A percentile compares a stretch with the other conserved stretches of the same genome.
Evolutionary conservation across 2,797 vertebrate genomes (phyloP).

Genomic region (Sibirionetta formosa): DNA sequence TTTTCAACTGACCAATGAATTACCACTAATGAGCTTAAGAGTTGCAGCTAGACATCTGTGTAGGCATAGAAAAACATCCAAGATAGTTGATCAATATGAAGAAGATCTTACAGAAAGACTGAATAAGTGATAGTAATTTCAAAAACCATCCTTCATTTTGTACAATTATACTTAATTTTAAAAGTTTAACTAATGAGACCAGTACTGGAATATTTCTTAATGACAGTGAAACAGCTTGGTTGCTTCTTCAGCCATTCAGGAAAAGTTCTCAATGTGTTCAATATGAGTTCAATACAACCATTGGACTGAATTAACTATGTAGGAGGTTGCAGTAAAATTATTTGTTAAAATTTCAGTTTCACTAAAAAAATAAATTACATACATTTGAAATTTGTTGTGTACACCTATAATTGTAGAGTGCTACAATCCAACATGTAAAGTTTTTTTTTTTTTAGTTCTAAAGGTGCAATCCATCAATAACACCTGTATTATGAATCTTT

Average conservation of each 20-base stretch:
- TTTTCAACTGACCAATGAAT: background rate
- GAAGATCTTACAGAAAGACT: background rate
- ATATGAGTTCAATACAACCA: background rate
- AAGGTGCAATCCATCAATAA: background rate
- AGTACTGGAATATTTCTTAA: background rate
- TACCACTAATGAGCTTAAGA: background rate
- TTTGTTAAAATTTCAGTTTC: background rate
- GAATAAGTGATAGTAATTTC: accelerated
- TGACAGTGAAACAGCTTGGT: background rate
- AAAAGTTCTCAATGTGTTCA: background rate
- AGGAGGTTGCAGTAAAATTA: background rate
- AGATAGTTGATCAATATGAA: background rate
- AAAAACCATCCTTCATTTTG: background rate
- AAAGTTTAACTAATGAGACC: background rate
- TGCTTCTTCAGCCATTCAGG: background rate
- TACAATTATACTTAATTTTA: background rate
- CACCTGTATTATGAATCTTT: background rate
- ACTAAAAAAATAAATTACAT: background rate
- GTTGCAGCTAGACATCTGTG: accelerated
- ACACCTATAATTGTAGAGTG: background rate
- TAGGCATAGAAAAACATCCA: background rate
- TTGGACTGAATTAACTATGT: background rate
- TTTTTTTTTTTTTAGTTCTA: background rate
- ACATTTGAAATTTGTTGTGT: background rate
- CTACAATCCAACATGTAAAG: background rate